A percentile compares a stretch with the other conserved stretches of the same genome.
These are phyloP conservation scores for Bombus huntii DNA, from an alignment of 1,140 invertebrate species.

Conservation along the genomic window DNA sequence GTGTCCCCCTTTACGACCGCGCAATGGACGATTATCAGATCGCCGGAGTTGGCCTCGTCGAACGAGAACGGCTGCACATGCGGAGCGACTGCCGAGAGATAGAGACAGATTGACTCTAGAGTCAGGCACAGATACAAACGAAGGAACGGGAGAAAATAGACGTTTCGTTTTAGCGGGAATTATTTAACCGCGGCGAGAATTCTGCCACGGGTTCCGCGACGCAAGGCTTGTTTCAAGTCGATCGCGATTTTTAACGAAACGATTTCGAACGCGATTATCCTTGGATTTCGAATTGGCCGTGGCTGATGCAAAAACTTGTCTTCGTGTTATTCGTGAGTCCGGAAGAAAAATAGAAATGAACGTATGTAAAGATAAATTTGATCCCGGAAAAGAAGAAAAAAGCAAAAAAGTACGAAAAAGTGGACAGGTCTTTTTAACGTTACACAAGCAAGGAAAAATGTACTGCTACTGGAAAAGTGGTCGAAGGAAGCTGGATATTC, in stretches of 20 bases:
- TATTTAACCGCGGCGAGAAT: not conserved
- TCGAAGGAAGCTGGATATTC: not conserved
- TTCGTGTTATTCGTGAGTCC: not conserved
- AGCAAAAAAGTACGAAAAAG: not conserved
- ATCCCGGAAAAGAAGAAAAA: not conserved
- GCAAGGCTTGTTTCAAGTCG: too few relatives aligned
- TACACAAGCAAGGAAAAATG: conserved; percentile 6
- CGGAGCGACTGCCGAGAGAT: conserved; percentile 77
- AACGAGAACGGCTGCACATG: conserved; percentile 81
- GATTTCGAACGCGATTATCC: not conserved
- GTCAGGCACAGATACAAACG: conserved; percentile 80
- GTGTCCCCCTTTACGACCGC: conserved; percentile 89
- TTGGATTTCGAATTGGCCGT: too few relatives aligned
- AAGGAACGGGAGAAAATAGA: conserved; percentile 20
- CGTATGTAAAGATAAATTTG: too few relatives aligned
- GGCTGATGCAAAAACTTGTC: not conserved
- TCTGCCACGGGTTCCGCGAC: not conserved
- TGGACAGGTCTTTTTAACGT: not conserved
- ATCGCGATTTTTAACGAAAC: too few relatives aligned
- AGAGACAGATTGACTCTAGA: conserved; percentile 81
- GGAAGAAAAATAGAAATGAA: not conserved
- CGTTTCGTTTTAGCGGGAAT: not conserved
- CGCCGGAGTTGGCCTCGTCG: conserved; percentile 83
- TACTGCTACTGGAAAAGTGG: not conserved
- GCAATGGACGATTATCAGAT: conserved; percentile 86